Conservation (phyloP, 2,888 invertebrate genomes). For the Crepidodera aurea region DNA sequence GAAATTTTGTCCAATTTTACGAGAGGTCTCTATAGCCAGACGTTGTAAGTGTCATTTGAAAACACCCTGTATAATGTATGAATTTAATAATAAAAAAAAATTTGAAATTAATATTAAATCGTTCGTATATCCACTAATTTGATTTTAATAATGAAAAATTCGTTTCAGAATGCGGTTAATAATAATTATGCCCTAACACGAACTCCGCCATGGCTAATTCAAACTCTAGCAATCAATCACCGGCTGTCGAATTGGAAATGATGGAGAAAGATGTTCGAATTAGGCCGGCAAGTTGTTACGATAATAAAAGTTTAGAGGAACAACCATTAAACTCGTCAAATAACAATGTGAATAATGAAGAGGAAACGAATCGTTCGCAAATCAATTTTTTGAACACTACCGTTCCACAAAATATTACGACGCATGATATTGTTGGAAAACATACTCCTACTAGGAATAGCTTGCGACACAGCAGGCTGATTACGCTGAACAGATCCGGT, state of each 20-base stretch:
- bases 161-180: background rate
- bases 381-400: slow-evolving; percentile 68
- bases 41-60: too few relatives aligned
- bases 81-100: too few relatives aligned
- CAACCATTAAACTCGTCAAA: slow-evolving; percentile 11
- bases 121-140: too few relatives aligned
- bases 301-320: slow-evolving; percentile 13
- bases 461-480: slow-evolving; percentile 74
- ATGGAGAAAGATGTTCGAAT: background rate
- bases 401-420: slow-evolving; percentile 74
- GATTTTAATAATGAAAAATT: too few relatives aligned
- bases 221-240: slow-evolving; percentile 1
- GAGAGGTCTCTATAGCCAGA: too few relatives aligned
- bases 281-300: slow-evolving; percentile 23
- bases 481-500: slow-evolving; percentile 70
- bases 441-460: slow-evolving; percentile 75
- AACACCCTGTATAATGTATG: too few relatives aligned
- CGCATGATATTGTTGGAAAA: slow-evolving; percentile 69
- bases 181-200: slow-evolving; percentile 6
- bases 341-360: slow-evolving; percentile 3
- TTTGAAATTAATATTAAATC: too few relatives aligned
- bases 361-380: slow-evolving; percentile 54
- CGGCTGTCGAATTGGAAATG: slow-evolving; percentile 3
- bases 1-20: too few relatives aligned
- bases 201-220: slow-evolving; percentile 7